Percentiles rank a stretch among this genome's conserved stretches.
Conservation (phyloP, 2,797 vertebrate species). For the Oreochromis grahami region DNA sequence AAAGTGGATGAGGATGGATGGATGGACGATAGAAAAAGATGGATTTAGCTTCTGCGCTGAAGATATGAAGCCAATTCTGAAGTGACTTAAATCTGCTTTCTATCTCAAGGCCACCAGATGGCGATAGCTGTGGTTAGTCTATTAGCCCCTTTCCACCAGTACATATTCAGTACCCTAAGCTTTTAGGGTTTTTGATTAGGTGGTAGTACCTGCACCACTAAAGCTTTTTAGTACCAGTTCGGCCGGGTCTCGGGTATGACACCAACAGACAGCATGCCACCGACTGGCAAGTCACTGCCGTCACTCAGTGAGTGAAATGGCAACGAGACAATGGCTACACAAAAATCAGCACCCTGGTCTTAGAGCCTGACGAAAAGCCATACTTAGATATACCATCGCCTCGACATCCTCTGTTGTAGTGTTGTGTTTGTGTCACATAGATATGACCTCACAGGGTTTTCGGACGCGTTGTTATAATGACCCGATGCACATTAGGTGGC, state of each 20-base stretch:
- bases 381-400: not conserved
- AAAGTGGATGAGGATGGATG: too few species aligned
- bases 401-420: not conserved
- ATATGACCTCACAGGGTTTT: not conserved
- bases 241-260: not conserved
- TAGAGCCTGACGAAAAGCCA: not conserved
- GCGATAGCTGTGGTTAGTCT: not conserved
- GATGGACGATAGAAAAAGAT: not conserved
- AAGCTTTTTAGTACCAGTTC: rapidly evolving
- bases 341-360: not conserved
- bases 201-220: not conserved
- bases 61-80: not conserved
- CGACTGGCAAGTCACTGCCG: not conserved
- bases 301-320: not conserved
- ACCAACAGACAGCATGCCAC: not conserved
- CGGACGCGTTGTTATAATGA: not conserved
- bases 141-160: not conserved
- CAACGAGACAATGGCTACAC: not conserved
- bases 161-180: not conserved
- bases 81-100: not conserved
- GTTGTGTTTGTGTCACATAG: not conserved
- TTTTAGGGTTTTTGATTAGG: not conserved
- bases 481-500: not conserved
- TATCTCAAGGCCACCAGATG: not conserved
- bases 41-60: not conserved